Evolutionary conservation across 1,140 invertebrate species (phyloP), one percentile per base, ranked within the genome.

Genomic region (Brachystomella parvula): DNA sequence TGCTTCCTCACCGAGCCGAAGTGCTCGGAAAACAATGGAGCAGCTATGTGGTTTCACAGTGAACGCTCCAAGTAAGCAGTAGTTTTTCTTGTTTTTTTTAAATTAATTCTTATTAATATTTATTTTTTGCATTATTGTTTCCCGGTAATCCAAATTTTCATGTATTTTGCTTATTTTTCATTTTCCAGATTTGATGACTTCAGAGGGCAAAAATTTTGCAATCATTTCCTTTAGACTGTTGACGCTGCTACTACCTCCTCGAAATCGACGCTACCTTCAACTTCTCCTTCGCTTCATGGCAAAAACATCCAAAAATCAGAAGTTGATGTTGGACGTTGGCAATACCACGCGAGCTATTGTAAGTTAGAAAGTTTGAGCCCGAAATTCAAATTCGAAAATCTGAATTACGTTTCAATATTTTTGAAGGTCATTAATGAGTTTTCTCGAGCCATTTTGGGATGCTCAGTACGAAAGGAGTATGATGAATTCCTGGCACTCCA

Each of bases 241-340:
- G 12, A 71, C 68, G 19, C 31, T 73, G 17, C 32, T 70, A 26
- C 26, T 72, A 0, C 68, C 71, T 12, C 66, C 68, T 26, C 19
- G 31, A 6, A 68, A 64, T 49, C 56, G 71, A 26, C 69, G 66
- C n/a, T 69, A 73, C 33, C 57, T 73, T 17, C 66, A 73, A 53
- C 47, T 70, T 31, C 59, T 73, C 2, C 63, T 73, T 30, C 60
- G 64, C 6, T 73, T 63, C 47, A 73, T 73, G 71, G 29, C 61
- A 19, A 70, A 73, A 61, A 63, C 57, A 9, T 67, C 68, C 2
- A 61, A 59, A 29, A 73, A 73, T 68, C 64, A 71, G 15, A 73
- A 69, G 31, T 61, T 73, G 0, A 73, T 69, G 67, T 32, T 73
- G 31, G 71, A 73, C 58, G 71, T 73, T 19, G 66, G 66, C 29